Base-by-base conservation (phyloP, 2,888 invertebrate genomes). In the Lycaena phlaeas region DNA sequence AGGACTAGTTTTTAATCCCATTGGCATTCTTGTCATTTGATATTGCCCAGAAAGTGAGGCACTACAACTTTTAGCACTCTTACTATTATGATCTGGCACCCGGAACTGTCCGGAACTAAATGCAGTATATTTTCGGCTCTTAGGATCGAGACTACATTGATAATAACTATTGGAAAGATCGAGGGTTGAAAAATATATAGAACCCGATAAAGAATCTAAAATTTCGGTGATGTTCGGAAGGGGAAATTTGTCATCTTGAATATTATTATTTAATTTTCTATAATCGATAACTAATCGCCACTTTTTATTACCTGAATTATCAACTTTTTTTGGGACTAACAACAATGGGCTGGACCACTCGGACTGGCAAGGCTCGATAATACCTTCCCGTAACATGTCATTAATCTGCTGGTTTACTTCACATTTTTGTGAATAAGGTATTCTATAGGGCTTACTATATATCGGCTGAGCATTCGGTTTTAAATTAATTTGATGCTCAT, bases 21-120 rank as follows among this genome's bases (percentile, higher is more conserved):
- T 46, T 2, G 49, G 41, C 7, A 45, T 7, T 4, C 45, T 15
- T 9, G 34, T 49, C 48, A 48, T 44, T 18, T 46, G 48, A 39
- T 45, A 49, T 27, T 48, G 42, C 3, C 40, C 38, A n/a, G 31
- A 15, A 31, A 15, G 31, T 15, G 17, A 31, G 3, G 15, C 15
- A 31, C 4, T 15, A 15, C 15, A 27, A 9, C 9, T 27, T 27
- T 27, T 27, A 27, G 27, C 30, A 14, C 14, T 31, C 3, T n/a
- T 9, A 14, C 14, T 31, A 15, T 15, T n/a, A 2, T 6, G n/a
- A 31, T 31, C 31, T 10, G 15, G 14, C 7, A 31, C 31, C 14
- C 31, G 17, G 10, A 34, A 34, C 10, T 34, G 18, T 34, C 14
- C 18, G 10, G 41, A 38, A 36, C 31, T 43, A 15, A 42, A 45